Conservation (phyloP, 2,113 vertebrate species). For the Ceyx cyanopectus region DNA sequence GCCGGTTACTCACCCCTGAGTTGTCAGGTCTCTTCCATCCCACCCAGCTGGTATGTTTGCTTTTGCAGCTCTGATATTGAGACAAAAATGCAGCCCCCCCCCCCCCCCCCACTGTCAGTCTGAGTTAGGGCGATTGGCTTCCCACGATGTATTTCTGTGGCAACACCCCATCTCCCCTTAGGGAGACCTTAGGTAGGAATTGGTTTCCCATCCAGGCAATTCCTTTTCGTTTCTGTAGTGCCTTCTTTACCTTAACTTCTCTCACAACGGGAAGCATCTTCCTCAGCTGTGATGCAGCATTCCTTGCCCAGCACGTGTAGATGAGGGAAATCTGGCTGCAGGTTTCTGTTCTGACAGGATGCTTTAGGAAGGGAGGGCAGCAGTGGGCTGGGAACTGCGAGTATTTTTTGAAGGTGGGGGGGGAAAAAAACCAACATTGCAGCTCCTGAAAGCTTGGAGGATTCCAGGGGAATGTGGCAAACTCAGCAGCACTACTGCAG, state of each 20-base stretch:
- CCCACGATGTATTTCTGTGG: not conserved
- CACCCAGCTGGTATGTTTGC: not conserved
- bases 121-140: not conserved
- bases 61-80: not conserved
- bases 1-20: not conserved
- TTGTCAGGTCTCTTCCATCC: not conserved
- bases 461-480: not conserved
- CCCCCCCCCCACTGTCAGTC: not conserved
- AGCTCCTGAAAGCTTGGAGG: not conserved
- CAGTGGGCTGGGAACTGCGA: not conserved
- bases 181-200: not conserved
- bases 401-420: not conserved
- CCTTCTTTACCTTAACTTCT: not conserved
- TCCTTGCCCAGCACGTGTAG: not conserved
- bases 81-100: not conserved
- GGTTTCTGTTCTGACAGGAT: rapidly evolving
- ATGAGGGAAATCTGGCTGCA: not conserved
- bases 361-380: not conserved
- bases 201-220: not conserved
- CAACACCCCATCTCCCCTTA: not conserved
- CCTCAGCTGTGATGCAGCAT: not conserved
- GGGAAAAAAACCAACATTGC: not conserved
- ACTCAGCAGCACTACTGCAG: not conserved
- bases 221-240: not conserved
- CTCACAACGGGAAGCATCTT: not conserved